Evolutionary conservation across 2,888 invertebrate genomes (phyloP), one percentile per base, ranked within the genome.

Genomic region (Chrysolina haemoptera): DNA sequence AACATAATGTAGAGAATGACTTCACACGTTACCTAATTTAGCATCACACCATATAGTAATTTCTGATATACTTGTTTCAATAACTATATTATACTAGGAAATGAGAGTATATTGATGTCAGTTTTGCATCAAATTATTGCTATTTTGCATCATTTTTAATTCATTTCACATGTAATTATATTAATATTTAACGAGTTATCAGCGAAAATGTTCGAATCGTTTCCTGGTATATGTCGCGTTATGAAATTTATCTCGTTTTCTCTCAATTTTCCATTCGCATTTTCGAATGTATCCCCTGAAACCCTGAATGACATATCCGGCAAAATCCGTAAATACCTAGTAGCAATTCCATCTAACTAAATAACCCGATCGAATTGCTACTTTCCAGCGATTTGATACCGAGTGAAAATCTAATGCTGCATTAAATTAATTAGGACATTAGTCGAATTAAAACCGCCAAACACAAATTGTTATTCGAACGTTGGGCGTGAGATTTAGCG

Each of bases 391-490:
- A 59, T 59, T 59, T 59, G 59, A 27, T 59, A n/a, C 59, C 59
- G 22, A 35, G 22, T 59, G 59, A 59, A 27, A 59, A 35, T 59
- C 59, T 59, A 59, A 59, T 59, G 59, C 22, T 35, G 22, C 35
- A 59, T 59, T n/a, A 35, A 59, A 59, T 22, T 59, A 59, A 59
- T 59, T 35, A 59, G 35, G 35, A 16, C 22, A 59, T 59, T 59
- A 59, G 27, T 22, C 59, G 59, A 35, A 59, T 59, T 35, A 59
- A 59, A 59, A 59, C 59, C 59, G 14, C 59, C 35, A 59, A 27
- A 59, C 59, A 27, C 59, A 59, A 59, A 59, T 53, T 59, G 59
- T 59, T 59, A 59, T 59, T 59, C 35, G 10, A 59, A 59, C 35
- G n/a, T 59, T 14, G 59, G 27, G 59, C 35, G 59, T 59, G 59